These are phyloP conservation scores for Lasioglossum malachurum DNA, from an alignment of 2,888 invertebrate genomes.

Conservation along the genomic window DNA sequence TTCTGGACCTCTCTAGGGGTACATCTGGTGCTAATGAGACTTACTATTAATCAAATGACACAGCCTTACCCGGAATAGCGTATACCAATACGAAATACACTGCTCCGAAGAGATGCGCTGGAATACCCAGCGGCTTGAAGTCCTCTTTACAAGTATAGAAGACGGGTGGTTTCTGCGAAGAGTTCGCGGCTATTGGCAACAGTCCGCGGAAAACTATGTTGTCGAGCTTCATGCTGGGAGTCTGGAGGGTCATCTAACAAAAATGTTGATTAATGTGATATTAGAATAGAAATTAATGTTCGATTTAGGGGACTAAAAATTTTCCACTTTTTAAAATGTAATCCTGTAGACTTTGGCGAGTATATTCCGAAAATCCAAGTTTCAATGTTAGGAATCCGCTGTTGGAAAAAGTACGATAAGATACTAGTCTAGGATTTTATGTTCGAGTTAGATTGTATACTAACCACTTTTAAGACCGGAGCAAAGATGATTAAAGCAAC, in stretches of 20 bases:
- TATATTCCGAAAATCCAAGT: no score
- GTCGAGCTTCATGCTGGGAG: constrained; percentile 64
- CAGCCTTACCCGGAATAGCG: constrained; percentile 88
- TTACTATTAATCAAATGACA: constrained; percentile 30
- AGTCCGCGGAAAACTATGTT: constrained; percentile 71
- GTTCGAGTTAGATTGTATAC: constrained; percentile 43
- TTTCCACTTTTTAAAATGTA: no score
- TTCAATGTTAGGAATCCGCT: no score
- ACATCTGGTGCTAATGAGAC: no score
- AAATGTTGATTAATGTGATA: constrained; percentile 1
- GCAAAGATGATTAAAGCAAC: constrained; percentile 89
- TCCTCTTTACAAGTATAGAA: constrained; percentile 89
- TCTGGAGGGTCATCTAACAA: constrained; percentile 74
- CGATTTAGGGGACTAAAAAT: no score
- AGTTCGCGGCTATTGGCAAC: constrained; percentile 57
- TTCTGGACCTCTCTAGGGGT: no score
- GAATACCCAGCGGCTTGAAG: constrained; percentile 87
- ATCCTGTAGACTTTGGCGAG: no score
- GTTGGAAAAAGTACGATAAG: no score
- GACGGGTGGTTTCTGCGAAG: constrained; percentile 72
- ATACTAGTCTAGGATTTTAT: not conserved
- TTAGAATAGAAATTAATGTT: no score
- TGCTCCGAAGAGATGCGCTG: constrained; percentile 88
- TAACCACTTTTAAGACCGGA: constrained; percentile 87
- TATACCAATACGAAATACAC: constrained; percentile 91